Evolutionary conservation across 2,113 vertebrate species (phyloP).

Genomic region (Alligator mississippiensis): DNA sequence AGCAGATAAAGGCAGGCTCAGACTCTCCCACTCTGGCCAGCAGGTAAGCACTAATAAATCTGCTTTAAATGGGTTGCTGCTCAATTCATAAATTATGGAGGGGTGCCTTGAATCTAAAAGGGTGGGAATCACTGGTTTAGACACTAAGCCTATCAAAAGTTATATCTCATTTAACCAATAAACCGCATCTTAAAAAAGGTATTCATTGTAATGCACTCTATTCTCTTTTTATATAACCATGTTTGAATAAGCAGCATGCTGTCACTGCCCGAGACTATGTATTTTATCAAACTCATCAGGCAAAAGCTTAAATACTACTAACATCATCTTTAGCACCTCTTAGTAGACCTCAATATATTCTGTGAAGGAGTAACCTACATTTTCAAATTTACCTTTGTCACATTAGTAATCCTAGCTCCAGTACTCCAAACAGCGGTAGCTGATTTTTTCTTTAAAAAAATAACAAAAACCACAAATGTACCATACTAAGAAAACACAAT

Average conservation of each 20-base stretch:
- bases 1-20: no score
- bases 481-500: not conserved
- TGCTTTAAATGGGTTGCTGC: no score
- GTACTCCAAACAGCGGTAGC: not conserved
- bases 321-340: not conserved
- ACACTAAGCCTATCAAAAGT: no score
- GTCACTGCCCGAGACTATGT: not conserved
- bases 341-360: not conserved
- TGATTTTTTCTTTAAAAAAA: not conserved
- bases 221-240: no score
- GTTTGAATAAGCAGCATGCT: not conserved
- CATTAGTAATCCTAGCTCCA: not conserved
- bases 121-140: no score
- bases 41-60: no score
- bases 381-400: not conserved
- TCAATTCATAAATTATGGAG: no score
- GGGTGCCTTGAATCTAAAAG: no score
- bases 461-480: not conserved
- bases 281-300: not conserved
- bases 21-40: no score
- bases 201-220: no score
- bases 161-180: no score
- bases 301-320: fast-evolving
- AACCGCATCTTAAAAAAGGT: no score
- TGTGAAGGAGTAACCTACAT: fast-evolving